Evolutionary conservation across 2,888 invertebrate species (phyloP), one percentile per base, ranked within the genome.

Genomic region (Ochropleura plecta): DNA sequence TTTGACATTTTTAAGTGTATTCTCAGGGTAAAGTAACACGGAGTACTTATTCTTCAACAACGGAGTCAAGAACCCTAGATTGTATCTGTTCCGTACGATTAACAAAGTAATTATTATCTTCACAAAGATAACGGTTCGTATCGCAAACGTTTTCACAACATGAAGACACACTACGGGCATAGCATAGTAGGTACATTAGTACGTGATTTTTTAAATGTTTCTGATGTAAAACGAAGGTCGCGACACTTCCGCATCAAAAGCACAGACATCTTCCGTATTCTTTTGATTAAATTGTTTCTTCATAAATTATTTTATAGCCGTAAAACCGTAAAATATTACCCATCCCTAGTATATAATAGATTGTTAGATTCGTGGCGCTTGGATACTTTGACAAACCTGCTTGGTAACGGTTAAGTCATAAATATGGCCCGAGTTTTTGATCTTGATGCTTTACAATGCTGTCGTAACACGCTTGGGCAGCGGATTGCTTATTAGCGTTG

Each of bases 121-220:
- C 75, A 74, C 66, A 66, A 73, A 81, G 81, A 84, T 84, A 88
- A 85, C 74, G 74, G 76, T 67, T 55, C 68, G 48, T 85, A 85
- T 88, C 86, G 75, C 78, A 49, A 74, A 70, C 79, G 60, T 88
- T 86, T 87, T 84, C 78, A 88, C 86, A 90, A 88, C 88, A 89
- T 57, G 57, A 57, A 57, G 30, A 57, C 57, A 57, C 76, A 86
- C 64, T 70, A 53, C 49, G 57, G 30, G 40, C 70, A 57, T 60
- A 76, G n/a, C n/a, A n/a, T n/a, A n/a, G n/a, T n/a, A n/a, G n/a
- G 66, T 74, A 79, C 70, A 78, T 73, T 81, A 76, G 69, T 87
- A 92, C 92, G 92, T 92, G 92, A 89, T 89, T 88, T 90, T 90
- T 84, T 78, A 87, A n/a, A 82, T 76, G 81, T 87, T 87, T 87